phyloP scores from a whole-genome alignment of 2,113 vertebrate species.

The Verasper variegatus region DNA sequence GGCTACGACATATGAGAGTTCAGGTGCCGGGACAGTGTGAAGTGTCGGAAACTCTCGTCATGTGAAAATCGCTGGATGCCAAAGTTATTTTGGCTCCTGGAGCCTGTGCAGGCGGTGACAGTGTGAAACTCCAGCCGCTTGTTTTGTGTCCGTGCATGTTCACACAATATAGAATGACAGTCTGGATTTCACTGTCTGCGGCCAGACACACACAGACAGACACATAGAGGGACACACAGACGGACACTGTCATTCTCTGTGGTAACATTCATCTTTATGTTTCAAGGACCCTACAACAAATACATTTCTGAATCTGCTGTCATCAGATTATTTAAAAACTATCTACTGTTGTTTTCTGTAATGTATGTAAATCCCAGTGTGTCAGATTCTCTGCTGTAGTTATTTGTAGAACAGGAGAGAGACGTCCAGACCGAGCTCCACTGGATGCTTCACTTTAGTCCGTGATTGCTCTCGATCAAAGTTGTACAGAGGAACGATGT shows the following conservation, averaged over 20 bases:
- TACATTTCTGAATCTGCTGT: background rate
- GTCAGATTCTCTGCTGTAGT: background rate
- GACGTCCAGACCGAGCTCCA: background rate
- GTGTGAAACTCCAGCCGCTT: background rate
- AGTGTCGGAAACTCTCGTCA: background rate
- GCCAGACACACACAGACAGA: background rate
- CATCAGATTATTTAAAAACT: background rate
- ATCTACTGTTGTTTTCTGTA: background rate
- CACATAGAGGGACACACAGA: background rate
- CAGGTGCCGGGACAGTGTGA: background rate
- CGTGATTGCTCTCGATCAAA: conserved; percentile 35
- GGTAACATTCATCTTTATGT: background rate
- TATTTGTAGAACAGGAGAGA: background rate
- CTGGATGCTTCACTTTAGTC: conserved; percentile 12
- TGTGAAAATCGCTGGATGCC: conserved; percentile 1
- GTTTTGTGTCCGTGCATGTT: conserved; percentile 39
- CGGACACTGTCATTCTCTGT: background rate
- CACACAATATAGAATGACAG: conserved; percentile 33
- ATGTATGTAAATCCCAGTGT: background rate
- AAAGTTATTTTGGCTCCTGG: conserved; percentile 40
- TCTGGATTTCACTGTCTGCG: conserved; percentile 23
- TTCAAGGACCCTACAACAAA: background rate
- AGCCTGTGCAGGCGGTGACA: background rate
- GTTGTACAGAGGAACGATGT: conserved; percentile 52
- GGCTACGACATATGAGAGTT: background rate